phyloP scores from a whole-genome alignment of 53 echinoderm and acorn worm genomes.

The Apostichopus leukothele region DNA sequence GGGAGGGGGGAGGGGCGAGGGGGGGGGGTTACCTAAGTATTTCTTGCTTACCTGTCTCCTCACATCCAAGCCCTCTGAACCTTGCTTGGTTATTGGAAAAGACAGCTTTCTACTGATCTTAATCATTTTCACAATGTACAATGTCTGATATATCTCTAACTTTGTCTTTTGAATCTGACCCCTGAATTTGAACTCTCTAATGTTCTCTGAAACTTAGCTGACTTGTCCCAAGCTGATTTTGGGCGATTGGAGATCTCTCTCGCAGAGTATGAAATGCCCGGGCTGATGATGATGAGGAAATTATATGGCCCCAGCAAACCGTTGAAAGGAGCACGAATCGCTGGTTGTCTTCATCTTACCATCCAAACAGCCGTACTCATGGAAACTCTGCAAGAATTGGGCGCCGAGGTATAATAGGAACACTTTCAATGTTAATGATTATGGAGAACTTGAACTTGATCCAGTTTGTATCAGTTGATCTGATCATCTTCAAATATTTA shows the following conservation, averaged over 20 bases:
- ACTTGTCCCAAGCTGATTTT: slow-evolving; percentile 66
- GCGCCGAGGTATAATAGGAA: slow-evolving; percentile 66
- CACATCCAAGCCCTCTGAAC: no score
- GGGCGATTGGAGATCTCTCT: slow-evolving; percentile 68
- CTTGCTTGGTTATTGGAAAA: no score
- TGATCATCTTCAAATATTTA: no score
- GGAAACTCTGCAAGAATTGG: slow-evolving; percentile 75
- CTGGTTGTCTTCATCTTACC: slow-evolving; percentile 80
- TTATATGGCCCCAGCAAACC: slow-evolving; percentile 62
- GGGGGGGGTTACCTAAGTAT: no score
- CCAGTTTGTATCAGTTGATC: no score
- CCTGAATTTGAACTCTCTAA: not conserved
- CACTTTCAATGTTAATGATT: not conserved
- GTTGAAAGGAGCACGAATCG: slow-evolving; percentile 78
- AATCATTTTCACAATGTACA: no score
- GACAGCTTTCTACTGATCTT: no score
- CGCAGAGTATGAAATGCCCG: slow-evolving; percentile 87
- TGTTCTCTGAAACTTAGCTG: slow-evolving; percentile 49
- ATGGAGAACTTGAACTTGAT: no score
- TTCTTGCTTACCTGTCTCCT: no score
- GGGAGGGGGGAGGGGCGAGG: no score
- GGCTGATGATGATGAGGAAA: slow-evolving; percentile 76
- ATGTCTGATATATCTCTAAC: no score
- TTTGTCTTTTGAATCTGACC: no score
- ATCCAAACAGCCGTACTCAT: slow-evolving; percentile 85